Evolutionary conservation across 64 coral and sea anemone genomes (phyloP).

Genomic region (Montipora sp.): DNA sequence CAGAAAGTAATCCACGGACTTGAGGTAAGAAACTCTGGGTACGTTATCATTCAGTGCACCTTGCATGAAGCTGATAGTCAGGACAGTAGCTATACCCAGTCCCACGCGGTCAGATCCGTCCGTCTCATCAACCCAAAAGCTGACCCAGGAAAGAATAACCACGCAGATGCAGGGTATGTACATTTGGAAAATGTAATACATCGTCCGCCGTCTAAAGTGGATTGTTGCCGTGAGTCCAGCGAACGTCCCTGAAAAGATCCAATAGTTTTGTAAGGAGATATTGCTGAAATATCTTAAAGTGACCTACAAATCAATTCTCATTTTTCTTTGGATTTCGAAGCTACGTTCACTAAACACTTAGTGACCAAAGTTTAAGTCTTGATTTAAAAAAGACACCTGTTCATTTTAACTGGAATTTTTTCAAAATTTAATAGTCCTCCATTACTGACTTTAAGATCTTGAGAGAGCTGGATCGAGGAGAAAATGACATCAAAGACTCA

Average conservation of each 20-base stretch:
- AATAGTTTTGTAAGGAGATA: too few relatives aligned
- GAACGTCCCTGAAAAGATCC: slow-evolving; percentile 50
- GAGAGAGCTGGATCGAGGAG: too few relatives aligned
- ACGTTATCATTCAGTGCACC: slow-evolving; percentile 86
- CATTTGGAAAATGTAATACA: slow-evolving; percentile 90
- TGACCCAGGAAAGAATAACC: slow-evolving; percentile 86
- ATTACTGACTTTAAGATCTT: too few relatives aligned
- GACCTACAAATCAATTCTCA: too few relatives aligned
- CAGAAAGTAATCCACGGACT: slow-evolving; percentile 87
- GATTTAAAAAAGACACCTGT: too few relatives aligned
- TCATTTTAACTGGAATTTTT: too few relatives aligned
- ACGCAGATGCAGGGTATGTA: slow-evolving; percentile 83
- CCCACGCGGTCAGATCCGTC: slow-evolving; percentile 81
- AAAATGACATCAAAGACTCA: too few relatives aligned
- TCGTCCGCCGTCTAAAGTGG: slow-evolving; percentile 74
- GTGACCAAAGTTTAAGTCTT: too few relatives aligned
- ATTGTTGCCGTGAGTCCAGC: slow-evolving; percentile 84
- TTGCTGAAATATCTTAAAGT: too few relatives aligned
- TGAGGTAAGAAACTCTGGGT: slow-evolving; percentile 85
- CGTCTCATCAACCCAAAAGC: slow-evolving; percentile 84
- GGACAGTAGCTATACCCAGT: slow-evolving; percentile 77
- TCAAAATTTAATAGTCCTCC: too few relatives aligned
- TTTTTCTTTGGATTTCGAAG: too few relatives aligned
- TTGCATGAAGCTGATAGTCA: slow-evolving; percentile 89
- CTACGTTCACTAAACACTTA: too few relatives aligned